These are phyloP conservation scores for Caenorhabditis remanei DNA, from an alignment of 1,140 invertebrate genomes.

Conservation along the genomic window DNA sequence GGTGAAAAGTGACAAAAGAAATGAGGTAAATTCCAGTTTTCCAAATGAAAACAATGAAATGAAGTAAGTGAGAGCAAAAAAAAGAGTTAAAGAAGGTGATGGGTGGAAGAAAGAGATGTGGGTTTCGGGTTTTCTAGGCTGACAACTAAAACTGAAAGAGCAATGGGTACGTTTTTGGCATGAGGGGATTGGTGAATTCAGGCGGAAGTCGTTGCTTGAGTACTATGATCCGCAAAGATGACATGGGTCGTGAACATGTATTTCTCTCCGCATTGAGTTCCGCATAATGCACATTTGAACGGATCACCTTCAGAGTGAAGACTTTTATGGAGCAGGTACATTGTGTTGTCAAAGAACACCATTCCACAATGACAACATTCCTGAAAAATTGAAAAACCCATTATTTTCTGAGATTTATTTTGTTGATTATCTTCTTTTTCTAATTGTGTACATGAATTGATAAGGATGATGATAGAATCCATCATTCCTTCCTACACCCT, in stretches of 20 bases:
- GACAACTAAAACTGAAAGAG: constrained; percentile 52
- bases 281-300: constrained; percentile 97
- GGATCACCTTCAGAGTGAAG: constrained; percentile 92
- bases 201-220: constrained; percentile 53
- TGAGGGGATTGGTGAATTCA: background rate
- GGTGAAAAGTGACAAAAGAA: background rate
- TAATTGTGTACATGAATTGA: background rate
- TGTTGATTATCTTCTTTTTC: background rate
- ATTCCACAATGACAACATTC: constrained; percentile 91
- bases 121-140: constrained; percentile 29
- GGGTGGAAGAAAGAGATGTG: background rate
- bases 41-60: background rate
- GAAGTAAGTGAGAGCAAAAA: background rate
- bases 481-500: background rate
- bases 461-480: background rate
- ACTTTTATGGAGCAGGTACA: constrained; percentile 96
- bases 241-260: constrained; percentile 97
- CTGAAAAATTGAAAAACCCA: constrained; percentile 74
- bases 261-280: constrained; percentile 90
- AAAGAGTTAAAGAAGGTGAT: background rate
- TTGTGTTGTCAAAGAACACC: constrained; percentile 91
- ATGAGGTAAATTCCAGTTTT: background rate
- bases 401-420: constrained; percentile 66
- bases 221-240: constrained; percentile 88
- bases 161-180: constrained; percentile 8